Evolutionary conservation across 2,888 invertebrate species (phyloP), one percentile per base, ranked within the genome.

Genomic region (Acrocera orbiculus): DNA sequence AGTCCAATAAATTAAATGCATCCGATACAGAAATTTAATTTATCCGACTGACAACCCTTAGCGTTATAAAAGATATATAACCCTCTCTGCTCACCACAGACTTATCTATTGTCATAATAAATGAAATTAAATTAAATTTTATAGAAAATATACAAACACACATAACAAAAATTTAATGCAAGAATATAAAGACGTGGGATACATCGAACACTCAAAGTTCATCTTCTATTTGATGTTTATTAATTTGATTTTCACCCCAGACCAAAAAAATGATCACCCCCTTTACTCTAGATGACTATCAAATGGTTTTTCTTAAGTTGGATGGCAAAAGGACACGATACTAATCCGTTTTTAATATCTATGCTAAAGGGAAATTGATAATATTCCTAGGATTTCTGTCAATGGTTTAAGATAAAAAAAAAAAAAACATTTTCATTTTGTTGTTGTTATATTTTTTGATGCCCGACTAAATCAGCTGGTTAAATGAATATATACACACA

Each of bases 1-100:
- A 55, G 51, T 56, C 52, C 50, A 56, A 54, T 56, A 56, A 56
- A 56, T 56, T 56, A 56, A 56, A 54, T 51, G 55, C 56, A 56
- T 55, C 56, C 54, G 51, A 51, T 50, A 49, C 52, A 47, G 48
- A 47, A 38, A 27, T 34, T 28, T 27, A 28, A 34, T 35, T 35
- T 30, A 30, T 33, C 32, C 36, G 17, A 32, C 15, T 13, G 34
- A 36, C 34, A 28, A 33, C 32, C 11, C 28, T n/a, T 6, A 16
- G 27, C 28, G 34, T 36, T 16, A 29, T 26, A 20, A 34, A 28
- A 14, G 10, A 31, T 29, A 32, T 30, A n/a, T n/a, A n/a, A 16
- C 19, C 24, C 17, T 27, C 11, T 27, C 19, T 17, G 19, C 19
- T n/a, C 36, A 33, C 34, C 37, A 33, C 35, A 37, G 28, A 39